phyloP scores from a whole-genome alignment of 2,797 vertebrate species.

The Yasuhikotakia modesta region DNA sequence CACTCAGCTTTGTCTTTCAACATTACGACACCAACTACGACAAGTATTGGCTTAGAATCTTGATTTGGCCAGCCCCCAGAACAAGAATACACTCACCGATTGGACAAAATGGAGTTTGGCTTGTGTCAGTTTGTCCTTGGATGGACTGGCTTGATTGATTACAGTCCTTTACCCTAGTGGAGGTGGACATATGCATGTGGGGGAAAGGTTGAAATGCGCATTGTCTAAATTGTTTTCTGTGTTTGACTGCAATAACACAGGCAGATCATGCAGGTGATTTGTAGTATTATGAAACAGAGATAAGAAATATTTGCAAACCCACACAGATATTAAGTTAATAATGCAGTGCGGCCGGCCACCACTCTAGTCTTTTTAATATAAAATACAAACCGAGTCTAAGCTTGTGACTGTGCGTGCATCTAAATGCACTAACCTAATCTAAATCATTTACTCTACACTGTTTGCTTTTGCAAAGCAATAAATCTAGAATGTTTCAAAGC shows the following conservation, averaged over 20 bases:
- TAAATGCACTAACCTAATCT: neutral
- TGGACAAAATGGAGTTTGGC: conserved; percentile 69
- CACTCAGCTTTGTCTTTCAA: conserved; percentile 63
- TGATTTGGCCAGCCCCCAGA: conserved; percentile 66
- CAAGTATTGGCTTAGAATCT: conserved; percentile 74
- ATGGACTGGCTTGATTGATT: conserved; percentile 68
- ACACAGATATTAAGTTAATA: neutral
- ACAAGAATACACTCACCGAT: conserved; percentile 66
- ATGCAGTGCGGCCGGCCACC: neutral
- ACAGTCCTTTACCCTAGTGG: conserved; percentile 62
- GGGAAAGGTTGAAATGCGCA: conserved; percentile 57
- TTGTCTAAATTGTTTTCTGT: conserved; percentile 25
- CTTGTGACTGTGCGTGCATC: neutral
- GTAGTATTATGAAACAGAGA: neutral
- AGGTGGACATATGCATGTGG: conserved; percentile 66
- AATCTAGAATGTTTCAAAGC: too few relatives aligned
- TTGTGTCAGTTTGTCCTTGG: conserved; percentile 71
- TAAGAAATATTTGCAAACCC: neutral
- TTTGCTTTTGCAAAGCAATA: too few relatives aligned
- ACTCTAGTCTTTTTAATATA: neutral
- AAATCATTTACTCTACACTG: too few relatives aligned
- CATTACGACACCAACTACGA: conserved; percentile 69
- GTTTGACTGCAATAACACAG: conserved; percentile 7
- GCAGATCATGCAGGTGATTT: neutral
- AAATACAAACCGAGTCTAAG: neutral